phyloP scores from a whole-genome alignment of 2,797 vertebrate genomes.

The Momotus momota region DNA sequence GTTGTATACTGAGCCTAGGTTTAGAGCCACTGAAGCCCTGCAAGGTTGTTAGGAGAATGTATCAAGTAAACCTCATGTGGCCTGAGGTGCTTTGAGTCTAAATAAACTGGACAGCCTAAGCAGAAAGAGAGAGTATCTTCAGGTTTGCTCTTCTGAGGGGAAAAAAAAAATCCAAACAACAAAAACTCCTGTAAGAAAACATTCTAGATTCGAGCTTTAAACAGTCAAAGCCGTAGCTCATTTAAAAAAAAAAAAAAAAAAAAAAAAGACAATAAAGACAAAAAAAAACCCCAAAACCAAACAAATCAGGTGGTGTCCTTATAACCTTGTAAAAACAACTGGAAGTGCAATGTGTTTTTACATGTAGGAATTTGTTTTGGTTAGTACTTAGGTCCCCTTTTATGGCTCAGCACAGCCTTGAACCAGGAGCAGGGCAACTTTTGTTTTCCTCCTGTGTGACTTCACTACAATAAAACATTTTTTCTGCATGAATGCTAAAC shows the following conservation, averaged over 20 bases:
- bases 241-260: neutral
- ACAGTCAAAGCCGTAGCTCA: neutral
- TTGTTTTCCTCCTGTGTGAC: constrained; percentile 55
- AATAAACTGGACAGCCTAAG: neutral
- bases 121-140: neutral
- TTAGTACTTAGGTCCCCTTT: neutral
- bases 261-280: neutral
- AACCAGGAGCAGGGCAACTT: neutral
- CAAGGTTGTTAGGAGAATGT: neutral
- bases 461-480: constrained; percentile 92
- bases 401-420: neutral
- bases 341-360: constrained; percentile 23
- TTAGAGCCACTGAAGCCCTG: neutral
- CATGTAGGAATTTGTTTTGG: neutral
- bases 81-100: neutral
- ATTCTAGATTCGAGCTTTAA: neutral
- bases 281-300: neutral
- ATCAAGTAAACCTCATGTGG: neutral
- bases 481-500: constrained; percentile 3
- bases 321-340: neutral
- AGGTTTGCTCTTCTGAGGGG: neutral
- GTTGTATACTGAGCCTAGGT: neutral
- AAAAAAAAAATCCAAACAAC: neutral
- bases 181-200: neutral
- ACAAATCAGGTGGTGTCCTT: neutral